Evolutionary conservation across 2,113 vertebrate genomes (phyloP).

Genomic region (Actinemys pallida): DNA sequence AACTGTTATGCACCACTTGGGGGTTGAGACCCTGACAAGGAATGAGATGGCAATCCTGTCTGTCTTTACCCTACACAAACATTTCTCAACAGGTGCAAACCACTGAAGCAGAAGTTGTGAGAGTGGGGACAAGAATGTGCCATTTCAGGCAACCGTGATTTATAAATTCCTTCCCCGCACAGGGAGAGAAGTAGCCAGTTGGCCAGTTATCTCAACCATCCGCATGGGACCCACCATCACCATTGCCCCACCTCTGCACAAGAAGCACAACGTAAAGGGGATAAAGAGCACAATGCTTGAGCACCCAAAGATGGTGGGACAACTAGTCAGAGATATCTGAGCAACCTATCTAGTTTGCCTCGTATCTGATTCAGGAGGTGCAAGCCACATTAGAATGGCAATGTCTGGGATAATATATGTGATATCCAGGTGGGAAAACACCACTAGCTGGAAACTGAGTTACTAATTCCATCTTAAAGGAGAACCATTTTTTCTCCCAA

Average conservation of each 20-base stretch:
- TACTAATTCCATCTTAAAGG: not conserved
- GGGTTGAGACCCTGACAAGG: not conserved
- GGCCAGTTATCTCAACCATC: not conserved
- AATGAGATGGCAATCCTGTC: not conserved
- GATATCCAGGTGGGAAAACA: not conserved
- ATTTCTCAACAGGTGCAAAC: not conserved
- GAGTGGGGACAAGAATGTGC: not conserved
- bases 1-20: not conserved
- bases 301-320: too few relatives aligned
- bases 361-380: too few relatives aligned
- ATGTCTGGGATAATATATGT: not conserved
- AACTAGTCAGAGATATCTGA: too few relatives aligned
- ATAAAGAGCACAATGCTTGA: not conserved
- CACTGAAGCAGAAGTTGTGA: not conserved
- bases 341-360: too few relatives aligned
- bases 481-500: not conserved
- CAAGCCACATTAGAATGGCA: not conserved
- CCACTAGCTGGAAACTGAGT: not conserved
- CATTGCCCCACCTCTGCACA: too few relatives aligned
- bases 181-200: too few relatives aligned
- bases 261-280: not conserved
- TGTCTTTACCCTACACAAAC: not conserved
- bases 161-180: not conserved
- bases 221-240: not conserved
- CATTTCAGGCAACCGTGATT: not conserved